Base-by-base conservation (phyloP, 2,797 vertebrate species). In the Molothrus aeneus region DNA sequence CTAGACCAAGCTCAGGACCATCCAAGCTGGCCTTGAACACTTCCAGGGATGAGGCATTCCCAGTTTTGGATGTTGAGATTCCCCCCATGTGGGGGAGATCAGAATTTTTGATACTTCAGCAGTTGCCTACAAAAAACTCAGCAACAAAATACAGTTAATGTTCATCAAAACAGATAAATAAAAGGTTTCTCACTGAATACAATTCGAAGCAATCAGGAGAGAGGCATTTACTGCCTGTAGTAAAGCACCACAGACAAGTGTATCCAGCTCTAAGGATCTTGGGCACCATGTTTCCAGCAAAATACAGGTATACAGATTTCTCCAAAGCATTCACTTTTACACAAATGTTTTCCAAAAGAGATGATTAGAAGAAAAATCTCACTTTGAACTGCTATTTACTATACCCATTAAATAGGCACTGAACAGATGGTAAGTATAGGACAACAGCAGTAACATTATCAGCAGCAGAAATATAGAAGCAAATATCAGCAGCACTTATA, bases 361-460 rank as follows among this genome's bases (percentile, higher is more conserved):
- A 92, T 75, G 54, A 90, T 94, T 88, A 95, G 70, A 91, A 96
- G 75, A 86, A 82, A 88, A 95, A 74, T 20, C 68, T 89, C 24
- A 50, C 69, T 90, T 92, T 94, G 75, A 93, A 69, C 26, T 90
- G 45, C 16, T 86, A 88, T 97, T 97, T 97, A 94, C 79, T 82
- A 85, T 85, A 68, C 34, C 26, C 36, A 31, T 80, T 88, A 93
- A 54, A 93, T 43, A 91, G 87, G 72, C 64, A 71, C 60, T 51
- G 73, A 97, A 80, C 91, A 97, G 93, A 97, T 96, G 96, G 93
- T 42, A 57, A 45, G 36, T 22, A 31, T n/a, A 93, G 38, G 70
- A 77, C 50, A 89, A 32, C 64, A 72, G 69, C 60, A 94, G 87
- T 71, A 92, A 86, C 38, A 80, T 94, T 73, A 86, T n/a, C 68